Percentiles rank a stretch among this genome's conserved stretches.
phyloP scores from a whole-genome alignment of 2,888 invertebrate genomes.

The Rotaria sp. region DNA sequence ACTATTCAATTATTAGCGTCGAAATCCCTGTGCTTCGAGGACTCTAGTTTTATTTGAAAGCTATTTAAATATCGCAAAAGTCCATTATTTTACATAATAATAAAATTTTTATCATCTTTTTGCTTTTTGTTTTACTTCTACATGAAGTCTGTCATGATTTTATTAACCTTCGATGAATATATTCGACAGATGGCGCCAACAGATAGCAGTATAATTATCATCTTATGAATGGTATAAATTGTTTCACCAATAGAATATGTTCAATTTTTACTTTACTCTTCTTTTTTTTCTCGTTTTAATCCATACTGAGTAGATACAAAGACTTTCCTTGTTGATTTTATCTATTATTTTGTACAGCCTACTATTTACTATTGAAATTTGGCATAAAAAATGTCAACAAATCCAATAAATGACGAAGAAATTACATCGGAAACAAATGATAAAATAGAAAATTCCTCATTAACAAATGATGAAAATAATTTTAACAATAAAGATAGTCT shows the following conservation, averaged over 20 bases:
- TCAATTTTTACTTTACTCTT: background rate
- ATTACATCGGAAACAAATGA: background rate
- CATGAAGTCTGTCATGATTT: no score
- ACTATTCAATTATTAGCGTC: no score
- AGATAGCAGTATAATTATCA: background rate
- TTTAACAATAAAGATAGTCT: background rate
- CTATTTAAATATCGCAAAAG: no score
- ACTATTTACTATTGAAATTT: background rate
- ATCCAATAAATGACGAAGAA: background rate
- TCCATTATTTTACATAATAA: no score
- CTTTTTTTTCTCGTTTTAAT: background rate
- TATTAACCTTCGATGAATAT: no score
- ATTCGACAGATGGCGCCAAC: no score
- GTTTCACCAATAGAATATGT: background rate
- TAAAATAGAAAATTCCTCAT: background rate
- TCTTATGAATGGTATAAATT: background rate
- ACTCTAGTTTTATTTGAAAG: no score
- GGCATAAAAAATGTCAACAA: background rate
- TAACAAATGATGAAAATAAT: background rate
- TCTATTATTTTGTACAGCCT: no score
- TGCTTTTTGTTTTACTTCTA: no score
- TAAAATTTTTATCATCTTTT: no score
- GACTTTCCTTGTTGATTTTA: background rate
- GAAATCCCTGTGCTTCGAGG: no score
- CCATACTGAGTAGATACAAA: background rate